Evolutionary conservation across 1,140 invertebrate species (phyloP), one percentile per base, ranked within the genome.

Genomic region (Megalonaias nervosa): DNA sequence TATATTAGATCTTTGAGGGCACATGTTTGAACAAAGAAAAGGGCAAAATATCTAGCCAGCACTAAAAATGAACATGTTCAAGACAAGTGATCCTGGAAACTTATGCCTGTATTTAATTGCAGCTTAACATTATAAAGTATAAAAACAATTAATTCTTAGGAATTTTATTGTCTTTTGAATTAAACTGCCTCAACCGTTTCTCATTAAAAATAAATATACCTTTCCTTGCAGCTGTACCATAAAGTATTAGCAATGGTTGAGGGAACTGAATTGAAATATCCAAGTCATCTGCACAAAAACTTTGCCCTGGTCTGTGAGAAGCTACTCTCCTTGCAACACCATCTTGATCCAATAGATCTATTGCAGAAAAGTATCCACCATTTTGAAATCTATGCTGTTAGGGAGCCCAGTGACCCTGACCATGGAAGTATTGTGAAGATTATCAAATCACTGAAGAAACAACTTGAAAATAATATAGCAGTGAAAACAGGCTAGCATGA

Each of bases 241-340:
- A 31, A 75, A 66, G 86, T 82, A 15, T 73, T 87, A 2, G 69
- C 80, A 15, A 70, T 15, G 15, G 38, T 83, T 21, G 21, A 61
- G 11, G n/a, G 73, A 15, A 56, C 73, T 11, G 55, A n/a, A 56
- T 68, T 78, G 38, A 48, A 48, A 70, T 9, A 79, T 81, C 62
- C 88, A 83, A 19, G 69, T 31, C 86, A 86, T 76, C 89, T 86
- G 86, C 87, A 90, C 79, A 88, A 86, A 65, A 89, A 90, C 77
- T 89, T 82, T 78, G 89, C 87, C 48, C 76, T 90, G 19, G 85
- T 85, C 21, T 87, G 88, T 81, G 85, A 88, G 74, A 82, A 78
- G 64, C 72, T 90, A 61, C 65, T 85, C 16, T 81, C 80, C 64
- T 19, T 84, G 1, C 58, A 70, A 15, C 71, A 74, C 26, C 21